These are phyloP conservation scores for Cerceris ruficornis DNA, from an alignment of 2,888 invertebrate species.

Conservation along the genomic window DNA sequence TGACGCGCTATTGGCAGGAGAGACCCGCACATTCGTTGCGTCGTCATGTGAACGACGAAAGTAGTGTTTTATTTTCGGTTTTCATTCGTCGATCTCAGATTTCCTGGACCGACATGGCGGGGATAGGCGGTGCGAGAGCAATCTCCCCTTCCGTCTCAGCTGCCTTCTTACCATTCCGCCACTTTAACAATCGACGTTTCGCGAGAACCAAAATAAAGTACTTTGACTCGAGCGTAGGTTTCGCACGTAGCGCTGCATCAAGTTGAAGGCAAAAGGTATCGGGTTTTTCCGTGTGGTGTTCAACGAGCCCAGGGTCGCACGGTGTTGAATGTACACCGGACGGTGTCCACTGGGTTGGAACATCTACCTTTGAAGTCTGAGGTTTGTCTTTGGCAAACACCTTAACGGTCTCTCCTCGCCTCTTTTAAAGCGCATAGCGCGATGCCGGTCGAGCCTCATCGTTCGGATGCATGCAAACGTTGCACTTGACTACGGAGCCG, in stretches of 20 bases:
- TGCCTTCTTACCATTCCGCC: too few species aligned
- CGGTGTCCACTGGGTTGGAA: constrained; percentile 73
- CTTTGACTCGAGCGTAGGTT: constrained; percentile 43
- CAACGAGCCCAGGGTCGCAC: constrained; percentile 68
- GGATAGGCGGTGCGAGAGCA: too few species aligned
- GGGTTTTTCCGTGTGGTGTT: constrained; percentile 62
- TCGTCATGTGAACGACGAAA: too few species aligned
- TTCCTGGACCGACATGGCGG: too few species aligned
- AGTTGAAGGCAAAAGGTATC: constrained; percentile 72
- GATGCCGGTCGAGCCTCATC: constrained; percentile 7
- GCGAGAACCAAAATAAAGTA: neutral
- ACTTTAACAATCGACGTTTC: too few species aligned
- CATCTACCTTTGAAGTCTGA: constrained; percentile 63
- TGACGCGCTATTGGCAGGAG: too few species aligned
- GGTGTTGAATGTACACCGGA: constrained; percentile 77
- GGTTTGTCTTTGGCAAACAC: constrained; percentile 63
- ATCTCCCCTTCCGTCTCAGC: too few species aligned
- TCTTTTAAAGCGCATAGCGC: constrained; percentile 7
- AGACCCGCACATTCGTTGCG: too few species aligned
- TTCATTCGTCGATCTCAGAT: too few species aligned
- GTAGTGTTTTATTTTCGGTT: too few species aligned
- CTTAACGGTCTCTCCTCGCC: constrained; percentile 29
- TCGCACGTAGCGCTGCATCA: constrained; percentile 43
- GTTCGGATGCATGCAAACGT: constrained; percentile 43
- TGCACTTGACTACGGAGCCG: constrained; percentile 35